Conservation (phyloP, 2,888 invertebrate genomes). For the Physocephala rufipes region DNA sequence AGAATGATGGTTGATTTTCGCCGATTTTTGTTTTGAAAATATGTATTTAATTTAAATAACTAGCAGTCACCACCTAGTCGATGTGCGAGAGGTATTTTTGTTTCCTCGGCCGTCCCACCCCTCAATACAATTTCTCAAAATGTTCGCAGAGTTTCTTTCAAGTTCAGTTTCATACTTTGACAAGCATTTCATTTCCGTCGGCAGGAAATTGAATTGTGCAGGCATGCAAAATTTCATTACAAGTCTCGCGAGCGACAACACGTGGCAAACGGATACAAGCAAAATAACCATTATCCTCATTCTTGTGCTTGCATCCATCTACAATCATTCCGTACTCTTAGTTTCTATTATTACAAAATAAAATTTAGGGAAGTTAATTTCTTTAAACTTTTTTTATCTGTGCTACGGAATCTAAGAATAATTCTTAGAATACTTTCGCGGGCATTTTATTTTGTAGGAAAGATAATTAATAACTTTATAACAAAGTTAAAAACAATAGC, state of each 20-base stretch:
- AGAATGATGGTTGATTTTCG: not conserved
- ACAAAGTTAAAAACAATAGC: not conserved
- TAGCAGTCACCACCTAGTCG: not conserved
- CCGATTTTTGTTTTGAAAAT: not conserved
- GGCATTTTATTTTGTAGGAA: conserved; percentile 16
- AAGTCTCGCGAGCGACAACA: conserved; percentile 40
- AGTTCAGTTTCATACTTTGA: conserved; percentile 41
- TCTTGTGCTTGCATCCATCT: no score
- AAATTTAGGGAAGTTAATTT: no score
- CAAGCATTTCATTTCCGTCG: conserved; percentile 56
- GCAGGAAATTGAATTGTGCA: conserved; percentile 63
- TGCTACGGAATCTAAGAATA: no score
- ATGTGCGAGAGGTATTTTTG: no score
- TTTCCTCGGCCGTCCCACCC: not conserved
- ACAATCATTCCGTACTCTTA: no score
- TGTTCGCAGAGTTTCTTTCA: conserved; percentile 1
- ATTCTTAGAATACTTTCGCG: no score
- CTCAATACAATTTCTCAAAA: not conserved
- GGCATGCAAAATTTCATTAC: conserved; percentile 63
- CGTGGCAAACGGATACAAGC: no score
- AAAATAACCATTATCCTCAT: no score
- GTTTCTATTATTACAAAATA: no score
- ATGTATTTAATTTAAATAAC: not conserved
- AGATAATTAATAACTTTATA: not conserved
- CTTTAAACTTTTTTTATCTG: no score